Evolutionary conservation across 2,113 vertebrate genomes (phyloP).

Genomic region (Sceloporus tristichus): DNA sequence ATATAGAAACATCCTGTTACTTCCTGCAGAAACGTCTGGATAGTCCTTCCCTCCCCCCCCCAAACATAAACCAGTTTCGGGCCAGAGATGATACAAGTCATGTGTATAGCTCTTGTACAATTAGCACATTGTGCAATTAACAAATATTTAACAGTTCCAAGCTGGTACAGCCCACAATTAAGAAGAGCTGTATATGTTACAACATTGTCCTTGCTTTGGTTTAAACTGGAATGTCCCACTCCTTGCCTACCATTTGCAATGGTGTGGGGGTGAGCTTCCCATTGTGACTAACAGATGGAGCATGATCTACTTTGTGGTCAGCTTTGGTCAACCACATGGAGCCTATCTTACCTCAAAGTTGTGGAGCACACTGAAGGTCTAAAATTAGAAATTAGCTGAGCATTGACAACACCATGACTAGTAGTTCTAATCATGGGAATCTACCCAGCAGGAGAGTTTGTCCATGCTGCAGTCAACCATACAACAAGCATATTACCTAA

Average conservation of each 20-base stretch:
- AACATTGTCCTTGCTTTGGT: background rate
- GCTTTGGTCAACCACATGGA: background rate
- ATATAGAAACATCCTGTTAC: background rate
- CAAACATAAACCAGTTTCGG: background rate
- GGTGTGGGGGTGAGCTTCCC: background rate
- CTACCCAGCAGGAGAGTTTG: background rate
- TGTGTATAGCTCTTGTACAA: background rate
- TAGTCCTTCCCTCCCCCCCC: too few species aligned
- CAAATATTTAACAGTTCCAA: background rate
- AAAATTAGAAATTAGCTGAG: background rate
- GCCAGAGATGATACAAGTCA: background rate
- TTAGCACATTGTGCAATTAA: background rate
- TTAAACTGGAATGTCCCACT: background rate
- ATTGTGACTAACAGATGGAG: background rate
- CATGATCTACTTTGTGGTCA: background rate
- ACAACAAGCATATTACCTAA: background rate
- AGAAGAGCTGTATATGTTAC: background rate
- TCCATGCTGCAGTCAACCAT: too few species aligned
- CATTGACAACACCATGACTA: background rate
- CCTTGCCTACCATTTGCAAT: background rate
- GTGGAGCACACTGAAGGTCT: background rate
- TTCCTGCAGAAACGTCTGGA: too few species aligned
- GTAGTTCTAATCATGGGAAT: background rate
- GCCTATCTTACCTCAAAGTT: too few species aligned
- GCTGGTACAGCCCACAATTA: background rate